phyloP scores from a whole-genome alignment of 2,888 invertebrate species.

The Salpingus planirostris region DNA sequence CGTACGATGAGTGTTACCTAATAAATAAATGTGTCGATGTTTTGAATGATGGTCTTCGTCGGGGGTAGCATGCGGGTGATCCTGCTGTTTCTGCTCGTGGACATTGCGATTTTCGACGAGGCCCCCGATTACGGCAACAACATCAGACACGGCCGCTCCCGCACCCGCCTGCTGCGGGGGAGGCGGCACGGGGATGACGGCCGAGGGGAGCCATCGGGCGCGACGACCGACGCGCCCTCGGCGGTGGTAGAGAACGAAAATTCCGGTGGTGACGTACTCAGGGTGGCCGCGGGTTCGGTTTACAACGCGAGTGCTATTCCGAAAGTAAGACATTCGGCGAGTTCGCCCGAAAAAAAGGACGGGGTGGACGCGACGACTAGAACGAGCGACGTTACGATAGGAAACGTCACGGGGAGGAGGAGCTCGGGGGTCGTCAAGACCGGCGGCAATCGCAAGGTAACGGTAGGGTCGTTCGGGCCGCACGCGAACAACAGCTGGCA shows the following conservation, averaged over 20 bases:
- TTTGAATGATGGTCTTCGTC: slow-evolving; percentile 8
- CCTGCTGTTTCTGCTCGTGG: slow-evolving; percentile 3
- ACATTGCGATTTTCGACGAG: neutral
- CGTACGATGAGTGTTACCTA: too few species aligned
- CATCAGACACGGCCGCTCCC: slow-evolving; percentile 45
- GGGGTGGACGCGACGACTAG: neutral
- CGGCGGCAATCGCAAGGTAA: slow-evolving; percentile 17
- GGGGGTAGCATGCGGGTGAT: slow-evolving; percentile 6
- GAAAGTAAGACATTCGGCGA: neutral
- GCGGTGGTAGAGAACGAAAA: neutral
- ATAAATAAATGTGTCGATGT: slow-evolving; percentile 3
- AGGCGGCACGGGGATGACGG: slow-evolving; percentile 23
- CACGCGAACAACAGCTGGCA: slow-evolving; percentile 33
- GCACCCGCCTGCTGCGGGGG: slow-evolving; percentile 37
- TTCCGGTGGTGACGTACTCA: too few species aligned
- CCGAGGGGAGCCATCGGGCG: slow-evolving; percentile 1
- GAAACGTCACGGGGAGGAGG: neutral
- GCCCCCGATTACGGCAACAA: slow-evolving; percentile 10
- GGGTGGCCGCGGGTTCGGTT: neutral
- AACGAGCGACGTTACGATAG: neutral
- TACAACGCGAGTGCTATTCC: neutral
- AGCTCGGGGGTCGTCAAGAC: slow-evolving; percentile 1
- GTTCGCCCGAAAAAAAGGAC: neutral
- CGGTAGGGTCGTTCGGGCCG: slow-evolving; percentile 22
- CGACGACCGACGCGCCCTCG: neutral